Conservation (phyloP, 2,888 invertebrate genomes). For the Mimumesa dahlbomi region DNA sequence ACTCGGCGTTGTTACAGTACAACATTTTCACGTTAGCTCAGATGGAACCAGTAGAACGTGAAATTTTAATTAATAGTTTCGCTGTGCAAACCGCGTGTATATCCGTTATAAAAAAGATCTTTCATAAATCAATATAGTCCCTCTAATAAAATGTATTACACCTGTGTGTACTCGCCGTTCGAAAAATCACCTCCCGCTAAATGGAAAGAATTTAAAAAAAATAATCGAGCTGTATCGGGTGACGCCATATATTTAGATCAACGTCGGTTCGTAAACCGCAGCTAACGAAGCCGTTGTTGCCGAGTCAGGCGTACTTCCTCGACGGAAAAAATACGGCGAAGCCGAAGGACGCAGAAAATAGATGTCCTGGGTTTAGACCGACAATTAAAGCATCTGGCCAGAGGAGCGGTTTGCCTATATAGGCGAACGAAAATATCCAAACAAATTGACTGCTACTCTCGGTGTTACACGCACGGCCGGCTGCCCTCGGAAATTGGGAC, state of each 20-base stretch:
- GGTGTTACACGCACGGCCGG: constrained; percentile 24
- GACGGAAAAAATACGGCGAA: constrained; percentile 30
- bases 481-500: constrained; percentile 53
- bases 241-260: constrained; percentile 52
- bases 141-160: no score
- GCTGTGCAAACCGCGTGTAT: not conserved
- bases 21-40: not conserved
- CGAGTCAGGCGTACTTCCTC: constrained; percentile 29
- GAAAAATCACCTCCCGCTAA: no score
- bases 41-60: not conserved
- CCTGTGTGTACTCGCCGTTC: no score
- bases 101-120: not conserved
- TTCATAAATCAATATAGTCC: no score
- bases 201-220: no score
- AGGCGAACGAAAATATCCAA: constrained; percentile 67
- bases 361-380: constrained; percentile 57
- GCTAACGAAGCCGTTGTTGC: constrained; percentile 38
- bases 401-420: not conserved
- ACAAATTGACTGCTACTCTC: constrained; percentile 67
- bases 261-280: constrained; percentile 21
- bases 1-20: not conserved
- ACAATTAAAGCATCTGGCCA: constrained; percentile 66
- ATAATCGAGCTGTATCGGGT: constrained; percentile 17
- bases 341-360: constrained; percentile 56
- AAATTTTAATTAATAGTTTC: constrained; percentile 42